These are phyloP conservation scores for Diachasma alloeum DNA, from an alignment of 1,140 invertebrate species.

Conservation along the genomic window DNA sequence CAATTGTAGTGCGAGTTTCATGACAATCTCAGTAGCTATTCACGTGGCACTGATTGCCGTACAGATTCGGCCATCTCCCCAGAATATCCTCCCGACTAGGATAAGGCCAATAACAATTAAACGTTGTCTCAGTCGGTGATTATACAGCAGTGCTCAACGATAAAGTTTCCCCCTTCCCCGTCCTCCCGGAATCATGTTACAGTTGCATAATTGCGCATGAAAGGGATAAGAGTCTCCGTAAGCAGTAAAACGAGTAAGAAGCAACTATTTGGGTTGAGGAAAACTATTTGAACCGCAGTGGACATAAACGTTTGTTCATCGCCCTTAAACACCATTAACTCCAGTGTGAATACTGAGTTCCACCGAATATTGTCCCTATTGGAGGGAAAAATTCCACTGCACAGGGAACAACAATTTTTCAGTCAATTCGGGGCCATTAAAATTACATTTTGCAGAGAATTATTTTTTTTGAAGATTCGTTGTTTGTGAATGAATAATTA, in stretches of 20 bases:
- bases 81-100: neutral
- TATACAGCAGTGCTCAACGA: neutral
- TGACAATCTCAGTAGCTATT: constrained; percentile 10
- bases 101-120: constrained; percentile 13
- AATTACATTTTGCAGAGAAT: no score
- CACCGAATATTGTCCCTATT: neutral
- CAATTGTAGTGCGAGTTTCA: neutral
- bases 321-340: neutral
- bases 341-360: neutral
- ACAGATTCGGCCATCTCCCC: neutral
- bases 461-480: no score
- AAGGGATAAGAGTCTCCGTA: neutral
- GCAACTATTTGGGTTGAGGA: neutral
- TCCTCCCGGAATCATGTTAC: neutral
- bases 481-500: no score
- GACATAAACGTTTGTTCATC: neutral
- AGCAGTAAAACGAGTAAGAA: neutral
- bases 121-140: constrained; percentile 3
- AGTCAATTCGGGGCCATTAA: no score
- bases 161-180: neutral
- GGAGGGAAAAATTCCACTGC: no score
- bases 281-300: neutral
- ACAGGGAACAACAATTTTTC: no score
- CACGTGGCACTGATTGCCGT: neutral
- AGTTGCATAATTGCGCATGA: constrained; percentile 8